phyloP scores from a whole-genome alignment of 1,140 invertebrate species.

The Magallana angulata region DNA sequence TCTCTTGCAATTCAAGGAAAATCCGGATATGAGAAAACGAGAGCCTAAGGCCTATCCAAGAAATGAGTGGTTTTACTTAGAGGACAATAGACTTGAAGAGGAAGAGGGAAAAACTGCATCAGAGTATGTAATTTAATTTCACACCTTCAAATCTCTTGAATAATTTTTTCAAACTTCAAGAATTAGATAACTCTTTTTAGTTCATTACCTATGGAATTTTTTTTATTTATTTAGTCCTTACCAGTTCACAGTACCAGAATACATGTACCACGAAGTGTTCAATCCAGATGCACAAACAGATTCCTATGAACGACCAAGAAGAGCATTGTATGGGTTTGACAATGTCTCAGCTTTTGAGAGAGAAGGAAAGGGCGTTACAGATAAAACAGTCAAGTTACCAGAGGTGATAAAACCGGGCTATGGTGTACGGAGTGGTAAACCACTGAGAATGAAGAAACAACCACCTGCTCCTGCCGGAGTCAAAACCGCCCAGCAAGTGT shows the following conservation, averaged over 20 bases:
- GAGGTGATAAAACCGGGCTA: conserved; percentile 69
- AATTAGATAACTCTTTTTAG: too few species aligned
- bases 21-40: conserved; percentile 55
- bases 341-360: conserved; percentile 65
- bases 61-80: conserved; percentile 77
- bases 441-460: conserved; percentile 43
- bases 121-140: background rate
- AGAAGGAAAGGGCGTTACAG: conserved; percentile 65
- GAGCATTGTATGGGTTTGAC: conserved; percentile 68
- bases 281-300: conserved; percentile 51
- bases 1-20: conserved; percentile 71
- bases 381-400: conserved; percentile 73
- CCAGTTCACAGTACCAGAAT: conserved; percentile 73
- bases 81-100: conserved; percentile 75
- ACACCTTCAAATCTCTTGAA: background rate
- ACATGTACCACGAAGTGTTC: conserved; percentile 75
- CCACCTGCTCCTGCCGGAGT: conserved; percentile 29
- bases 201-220: background rate
- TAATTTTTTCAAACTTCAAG: too few species aligned
- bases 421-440: conserved; percentile 68
- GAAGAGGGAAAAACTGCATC: conserved; percentile 37
- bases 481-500: conserved; percentile 48
- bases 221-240: conserved; percentile 65
- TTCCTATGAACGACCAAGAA: conserved; percentile 46
- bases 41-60: conserved; percentile 68